phyloP scores from a whole-genome alignment of 1,140 invertebrate species.

The Bombus haemorrhoidalis region DNA sequence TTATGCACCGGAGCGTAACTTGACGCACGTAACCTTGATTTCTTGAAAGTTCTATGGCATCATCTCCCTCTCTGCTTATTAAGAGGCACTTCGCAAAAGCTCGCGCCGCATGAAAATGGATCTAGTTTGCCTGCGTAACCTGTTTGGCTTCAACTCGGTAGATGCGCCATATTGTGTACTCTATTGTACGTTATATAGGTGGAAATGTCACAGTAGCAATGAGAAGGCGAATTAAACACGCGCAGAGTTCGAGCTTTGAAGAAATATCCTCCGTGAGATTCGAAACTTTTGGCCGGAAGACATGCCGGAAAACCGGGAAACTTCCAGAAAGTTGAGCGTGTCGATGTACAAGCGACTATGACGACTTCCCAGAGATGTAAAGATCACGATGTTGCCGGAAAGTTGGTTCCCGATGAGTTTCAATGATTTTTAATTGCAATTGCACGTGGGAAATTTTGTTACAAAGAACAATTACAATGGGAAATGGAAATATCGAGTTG shows the following conservation, averaged over 20 bases:
- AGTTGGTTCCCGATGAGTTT: background rate
- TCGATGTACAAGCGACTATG: background rate
- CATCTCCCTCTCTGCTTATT: background rate
- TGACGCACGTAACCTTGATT: background rate
- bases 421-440: background rate
- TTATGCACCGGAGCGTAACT: background rate
- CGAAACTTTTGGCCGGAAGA: background rate
- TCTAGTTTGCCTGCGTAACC: background rate
- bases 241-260: background rate
- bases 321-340: background rate
- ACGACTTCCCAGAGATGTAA: background rate
- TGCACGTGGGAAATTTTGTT: background rate
- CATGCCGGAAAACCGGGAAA: background rate
- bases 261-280: background rate
- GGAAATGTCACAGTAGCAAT: background rate
- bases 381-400: background rate
- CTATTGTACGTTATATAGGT: too few species aligned
- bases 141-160: background rate
- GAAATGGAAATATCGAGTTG: too few species aligned
- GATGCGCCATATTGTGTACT: background rate
- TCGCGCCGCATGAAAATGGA: background rate
- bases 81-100: background rate
- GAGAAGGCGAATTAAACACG: slow-evolving; percentile 9
- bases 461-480: too few species aligned
- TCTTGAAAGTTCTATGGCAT: too few species aligned